Percentiles rank a stretch among this genome's conserved stretches.
phyloP scores from a whole-genome alignment of 1,140 invertebrate species.

The Temnothorax longispinosus region DNA sequence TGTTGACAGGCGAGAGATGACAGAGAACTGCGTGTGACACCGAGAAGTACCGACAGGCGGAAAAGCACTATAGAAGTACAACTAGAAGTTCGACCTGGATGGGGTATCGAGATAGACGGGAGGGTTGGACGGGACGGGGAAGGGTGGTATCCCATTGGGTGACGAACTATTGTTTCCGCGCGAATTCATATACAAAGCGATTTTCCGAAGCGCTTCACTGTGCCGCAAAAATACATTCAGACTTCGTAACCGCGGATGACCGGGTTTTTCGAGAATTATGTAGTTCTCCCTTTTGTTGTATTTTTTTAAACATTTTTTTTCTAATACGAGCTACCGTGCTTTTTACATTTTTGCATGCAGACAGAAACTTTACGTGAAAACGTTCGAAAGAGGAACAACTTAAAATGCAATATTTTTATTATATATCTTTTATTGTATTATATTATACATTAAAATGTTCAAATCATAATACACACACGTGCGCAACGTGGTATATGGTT shows the following conservation, averaged over 20 bases:
- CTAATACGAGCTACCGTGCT: not conserved
- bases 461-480: not conserved
- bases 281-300: not conserved
- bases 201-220: constrained; percentile 24
- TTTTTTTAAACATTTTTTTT: not conserved
- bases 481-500: not conserved
- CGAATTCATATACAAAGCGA: constrained; percentile 47
- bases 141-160: constrained; percentile 31
- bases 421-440: not conserved
- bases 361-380: not conserved
- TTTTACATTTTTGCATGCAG: not conserved
- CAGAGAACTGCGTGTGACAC: constrained; percentile 29
- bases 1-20: constrained; percentile 43
- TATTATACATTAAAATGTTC: not conserved
- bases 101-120: constrained; percentile 1
- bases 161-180: constrained; percentile 49
- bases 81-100: constrained; percentile 35
- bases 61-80: constrained; percentile 45
- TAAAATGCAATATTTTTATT: not conserved
- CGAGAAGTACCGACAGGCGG: constrained; percentile 20
- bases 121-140: not conserved
- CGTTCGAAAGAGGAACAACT: not conserved
- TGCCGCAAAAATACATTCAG: constrained; percentile 38
- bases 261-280: constrained; percentile 33
- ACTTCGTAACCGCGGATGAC: constrained; percentile 27